Conservation (phyloP, 2,888 invertebrate species). For the Cerastis rubricosa region DNA sequence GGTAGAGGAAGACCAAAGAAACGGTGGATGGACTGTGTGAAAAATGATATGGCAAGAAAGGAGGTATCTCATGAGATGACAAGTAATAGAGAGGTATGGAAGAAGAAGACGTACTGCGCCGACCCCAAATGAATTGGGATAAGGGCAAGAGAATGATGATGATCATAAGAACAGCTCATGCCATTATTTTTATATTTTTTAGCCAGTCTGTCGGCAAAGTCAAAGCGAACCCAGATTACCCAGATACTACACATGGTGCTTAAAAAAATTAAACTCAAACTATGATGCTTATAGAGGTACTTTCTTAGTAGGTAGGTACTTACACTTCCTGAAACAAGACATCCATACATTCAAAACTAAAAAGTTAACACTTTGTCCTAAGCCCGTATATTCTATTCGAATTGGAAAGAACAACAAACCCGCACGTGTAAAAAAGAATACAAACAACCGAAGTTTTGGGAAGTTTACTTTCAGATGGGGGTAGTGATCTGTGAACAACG, state of each 20-base stretch:
- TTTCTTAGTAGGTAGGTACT: not conserved
- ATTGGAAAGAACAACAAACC: conserved; percentile 66
- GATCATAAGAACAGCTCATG: not conserved
- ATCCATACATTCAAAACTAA: conserved; percentile 33
- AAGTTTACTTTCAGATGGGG: conserved; percentile 65
- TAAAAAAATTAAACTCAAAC: not conserved
- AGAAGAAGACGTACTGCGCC: too few species aligned
- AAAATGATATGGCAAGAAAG: too few species aligned
- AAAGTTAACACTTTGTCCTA: conserved; percentile 53
- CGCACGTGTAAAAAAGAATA: conserved; percentile 61
- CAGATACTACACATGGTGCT: not conserved
- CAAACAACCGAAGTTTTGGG: conserved; percentile 60
- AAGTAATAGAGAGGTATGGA: too few species aligned
- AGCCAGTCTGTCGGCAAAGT: too few species aligned
- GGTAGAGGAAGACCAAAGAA: too few species aligned
- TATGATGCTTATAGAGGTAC: too few species aligned
- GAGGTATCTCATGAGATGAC: too few species aligned
- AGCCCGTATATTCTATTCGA: conserved; percentile 66
- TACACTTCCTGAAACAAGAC: not conserved
- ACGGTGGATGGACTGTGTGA: too few species aligned
- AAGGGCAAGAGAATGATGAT: too few species aligned
- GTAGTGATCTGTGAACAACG: conserved; percentile 69
- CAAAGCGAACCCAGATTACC: not conserved
- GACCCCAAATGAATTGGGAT: too few species aligned
- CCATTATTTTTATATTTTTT: not conserved